A percentile compares a stretch with the other conserved stretches of the same genome.
These are phyloP conservation scores for Margarornis squamiger DNA, from an alignment of 2,797 vertebrate genomes.

Conservation along the genomic window DNA sequence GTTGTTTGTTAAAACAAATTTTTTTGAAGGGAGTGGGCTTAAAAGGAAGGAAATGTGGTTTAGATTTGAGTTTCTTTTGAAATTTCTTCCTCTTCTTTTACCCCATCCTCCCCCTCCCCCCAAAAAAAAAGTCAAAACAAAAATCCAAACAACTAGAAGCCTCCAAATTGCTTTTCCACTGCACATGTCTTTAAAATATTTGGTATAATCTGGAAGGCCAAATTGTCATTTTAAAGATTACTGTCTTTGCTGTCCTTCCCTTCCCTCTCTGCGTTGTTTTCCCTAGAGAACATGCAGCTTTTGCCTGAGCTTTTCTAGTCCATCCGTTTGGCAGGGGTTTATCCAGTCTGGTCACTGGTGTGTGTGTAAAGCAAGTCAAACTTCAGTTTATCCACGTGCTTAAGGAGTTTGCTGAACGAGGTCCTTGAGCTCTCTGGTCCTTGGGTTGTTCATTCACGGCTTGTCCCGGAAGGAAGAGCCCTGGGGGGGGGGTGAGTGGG, in stretches of 20 bases:
- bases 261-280: neutral
- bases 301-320: neutral
- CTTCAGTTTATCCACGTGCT: neutral
- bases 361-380: neutral
- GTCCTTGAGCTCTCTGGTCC: neutral
- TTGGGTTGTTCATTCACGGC: neutral
- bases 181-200: neutral
- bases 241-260: neutral
- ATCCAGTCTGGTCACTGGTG: neutral
- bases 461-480: neutral
- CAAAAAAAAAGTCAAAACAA: neutral
- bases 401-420: neutral
- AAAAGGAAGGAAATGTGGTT: constrained; percentile 43
- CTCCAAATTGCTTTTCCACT: neutral
- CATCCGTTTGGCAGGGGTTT: neutral
- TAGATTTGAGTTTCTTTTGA: constrained; percentile 35
- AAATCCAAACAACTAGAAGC: neutral
- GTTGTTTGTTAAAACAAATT: constrained; percentile 21
- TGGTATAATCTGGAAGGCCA: neutral
- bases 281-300: neutral
- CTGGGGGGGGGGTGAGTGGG: neutral
- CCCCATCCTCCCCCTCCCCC: neutral
- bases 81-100: constrained; percentile 18
- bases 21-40: constrained; percentile 49
- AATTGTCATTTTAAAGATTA: neutral